Percentiles rank a stretch among this genome's conserved stretches.
Conservation (phyloP, 1,140 invertebrate genomes). For the Drosophila equinoxialis region DNA sequence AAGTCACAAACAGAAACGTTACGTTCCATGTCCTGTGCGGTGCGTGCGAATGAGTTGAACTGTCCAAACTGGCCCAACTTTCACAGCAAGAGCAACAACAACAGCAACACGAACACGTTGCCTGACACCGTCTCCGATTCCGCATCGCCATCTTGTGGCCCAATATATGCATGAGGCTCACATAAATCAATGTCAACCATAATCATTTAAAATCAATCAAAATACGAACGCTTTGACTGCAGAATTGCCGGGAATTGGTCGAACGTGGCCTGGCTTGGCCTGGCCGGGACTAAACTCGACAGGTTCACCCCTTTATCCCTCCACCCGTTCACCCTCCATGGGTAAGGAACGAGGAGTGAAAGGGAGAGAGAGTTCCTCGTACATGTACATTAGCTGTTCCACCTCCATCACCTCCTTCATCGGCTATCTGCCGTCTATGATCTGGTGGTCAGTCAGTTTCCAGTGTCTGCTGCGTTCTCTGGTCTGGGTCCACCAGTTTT, state of each 20-base stretch:
- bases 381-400: conserved; percentile 37
- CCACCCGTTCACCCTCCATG: not conserved
- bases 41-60: conserved; percentile 72
- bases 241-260: conserved; percentile 80
- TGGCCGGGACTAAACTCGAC: conserved; percentile 27
- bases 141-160: conserved; percentile 68
- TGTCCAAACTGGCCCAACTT: conserved; percentile 37
- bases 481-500: conserved; percentile 39
- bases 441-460: conserved; percentile 77
- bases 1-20: conserved; percentile 45
- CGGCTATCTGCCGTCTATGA: conserved; percentile 80
- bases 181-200: conserved; percentile 83
- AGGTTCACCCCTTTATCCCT: not conserved
- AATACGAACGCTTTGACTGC: conserved; percentile 82
- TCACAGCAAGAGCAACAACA: conserved; percentile 32
- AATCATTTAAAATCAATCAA: conserved; percentile 83
- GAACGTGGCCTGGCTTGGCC: conserved; percentile 55
- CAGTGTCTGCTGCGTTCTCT: conserved; percentile 41
- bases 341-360: not conserved
- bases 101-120: conserved; percentile 19
- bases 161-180: conserved; percentile 81
- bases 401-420: conserved; percentile 19
- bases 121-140: conserved; percentile 21
- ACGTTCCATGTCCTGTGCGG: conserved; percentile 38
- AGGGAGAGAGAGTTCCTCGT: conserved; percentile 17